Evolutionary conservation across 2,888 invertebrate species (phyloP), one percentile per base, ranked within the genome.

Genomic region (Troglohyphantes excavatus): DNA sequence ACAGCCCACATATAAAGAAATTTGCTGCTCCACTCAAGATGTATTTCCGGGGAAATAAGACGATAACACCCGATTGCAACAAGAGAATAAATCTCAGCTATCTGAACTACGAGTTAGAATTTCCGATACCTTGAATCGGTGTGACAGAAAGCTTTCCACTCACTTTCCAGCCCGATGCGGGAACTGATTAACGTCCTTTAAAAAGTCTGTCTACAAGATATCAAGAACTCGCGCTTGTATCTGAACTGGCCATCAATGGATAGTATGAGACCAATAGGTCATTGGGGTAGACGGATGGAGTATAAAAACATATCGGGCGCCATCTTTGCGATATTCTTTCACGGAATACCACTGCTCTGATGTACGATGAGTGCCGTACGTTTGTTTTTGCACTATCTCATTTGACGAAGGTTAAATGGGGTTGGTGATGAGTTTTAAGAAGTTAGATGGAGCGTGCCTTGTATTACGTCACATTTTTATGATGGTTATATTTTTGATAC

Each of bases 341-440:
- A 33, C 26, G 59, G 61, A 70, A 70, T 23, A 27, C 67, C 53
- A 61, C 46, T 46, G 67, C 26, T 43, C 26, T 67, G 67, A 79
- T 79, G 46, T 43, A 78, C 59, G 27, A 21, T 33, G 13, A 27
- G 23, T 61, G 2, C 46, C 27, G 3, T 21, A 79, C 65, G 46
- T 79, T 79, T 68, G 29, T 79, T 67, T 67, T 23, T 23, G 43
- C 67, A 53, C 39, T 79, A 79, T 79, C 79, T 79, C 2, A 13
- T 67, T 68, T 67, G 67, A 79, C 67, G 67, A 79, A 79, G 79
- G 79, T 46, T 79, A 79, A 79, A 79, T 46, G 27, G 67, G 46
- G 43, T 79, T 67, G 79, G 67, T 67, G 67, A 79, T 23, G 79
- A 67, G 79, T 53, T 79, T 67, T 39, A 17, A 67, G 46, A 67